phyloP scores from a whole-genome alignment of 2,888 invertebrate species.

The Drepanosiphum platanoidis region DNA sequence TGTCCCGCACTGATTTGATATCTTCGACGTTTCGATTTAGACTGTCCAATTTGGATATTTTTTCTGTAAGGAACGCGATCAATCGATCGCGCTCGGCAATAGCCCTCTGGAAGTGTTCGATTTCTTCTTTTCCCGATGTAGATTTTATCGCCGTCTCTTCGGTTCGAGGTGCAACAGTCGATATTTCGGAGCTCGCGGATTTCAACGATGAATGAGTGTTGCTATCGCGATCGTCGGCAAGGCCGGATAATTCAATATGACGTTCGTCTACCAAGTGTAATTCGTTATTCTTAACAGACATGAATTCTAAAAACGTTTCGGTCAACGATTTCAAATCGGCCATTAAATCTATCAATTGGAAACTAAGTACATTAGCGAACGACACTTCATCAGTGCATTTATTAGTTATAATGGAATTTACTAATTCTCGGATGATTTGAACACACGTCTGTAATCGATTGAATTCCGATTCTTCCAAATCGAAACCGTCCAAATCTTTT shows the following conservation, averaged over 20 bases:
- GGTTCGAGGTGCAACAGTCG: neutral
- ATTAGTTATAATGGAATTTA: conserved; percentile 18
- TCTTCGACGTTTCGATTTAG: conserved; percentile 32
- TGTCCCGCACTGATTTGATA: conserved; percentile 66
- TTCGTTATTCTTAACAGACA: conserved; percentile 10
- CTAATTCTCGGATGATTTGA: conserved; percentile 11
- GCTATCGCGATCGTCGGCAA: neutral
- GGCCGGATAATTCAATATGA: neutral
- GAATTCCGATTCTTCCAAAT: neutral
- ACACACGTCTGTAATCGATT: conserved; percentile 1
- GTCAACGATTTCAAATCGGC: conserved; percentile 16
- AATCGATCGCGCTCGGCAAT: conserved; percentile 57
- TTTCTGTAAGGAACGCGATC: conserved; percentile 42
- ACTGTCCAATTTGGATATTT: conserved; percentile 49
- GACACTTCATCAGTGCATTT: neutral
- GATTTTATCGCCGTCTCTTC: conserved; percentile 1
- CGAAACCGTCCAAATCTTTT: neutral
- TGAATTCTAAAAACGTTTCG: conserved; percentile 11
- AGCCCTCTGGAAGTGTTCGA: conserved; percentile 14
- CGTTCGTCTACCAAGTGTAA: neutral
- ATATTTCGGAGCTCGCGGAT: neutral
- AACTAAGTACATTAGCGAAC: neutral
- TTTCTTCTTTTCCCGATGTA: conserved; percentile 7
- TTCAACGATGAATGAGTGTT: neutral
- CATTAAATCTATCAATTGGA: conserved; percentile 1